These are phyloP conservation scores for Mustela lutreola DNA, from an alignment of 2,113 vertebrate species.

Conservation along the genomic window DNA sequence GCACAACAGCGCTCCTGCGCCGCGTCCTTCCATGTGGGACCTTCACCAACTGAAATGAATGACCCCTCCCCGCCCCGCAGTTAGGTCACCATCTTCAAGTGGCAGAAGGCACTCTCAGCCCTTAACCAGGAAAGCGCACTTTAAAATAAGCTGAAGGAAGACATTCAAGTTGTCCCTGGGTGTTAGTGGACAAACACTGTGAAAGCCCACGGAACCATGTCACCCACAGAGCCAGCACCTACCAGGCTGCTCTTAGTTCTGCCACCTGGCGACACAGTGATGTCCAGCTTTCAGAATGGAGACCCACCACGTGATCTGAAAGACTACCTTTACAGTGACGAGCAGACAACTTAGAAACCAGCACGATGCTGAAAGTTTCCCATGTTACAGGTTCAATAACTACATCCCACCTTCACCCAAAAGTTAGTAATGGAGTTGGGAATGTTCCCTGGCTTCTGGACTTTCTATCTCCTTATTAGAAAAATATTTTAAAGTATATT, in stretches of 20 bases:
- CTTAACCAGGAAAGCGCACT: not conserved
- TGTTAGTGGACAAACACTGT: not conserved
- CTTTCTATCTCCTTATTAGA: not conserved
- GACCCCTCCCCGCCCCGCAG: not conserved
- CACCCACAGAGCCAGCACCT: not conserved
- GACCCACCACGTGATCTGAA: not conserved
- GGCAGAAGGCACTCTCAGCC: not conserved
- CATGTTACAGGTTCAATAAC: not conserved
- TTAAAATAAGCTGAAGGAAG: not conserved
- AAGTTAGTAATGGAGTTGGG: not conserved
- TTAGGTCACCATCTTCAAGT: not conserved
- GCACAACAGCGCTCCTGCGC: not conserved
- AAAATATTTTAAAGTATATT: not conserved
- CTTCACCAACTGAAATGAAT: not conserved
- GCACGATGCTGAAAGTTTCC: not conserved
- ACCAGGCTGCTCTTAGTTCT: not conserved
- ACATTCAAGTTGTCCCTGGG: not conserved
- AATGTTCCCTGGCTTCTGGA: not conserved
- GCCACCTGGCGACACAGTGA: not conserved
- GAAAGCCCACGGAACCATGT: rapidly evolving
- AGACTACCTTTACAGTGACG: not conserved
- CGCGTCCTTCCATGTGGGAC: not conserved
- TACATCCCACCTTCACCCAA: not conserved
- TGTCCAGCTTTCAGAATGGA: not conserved
- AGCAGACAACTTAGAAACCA: slow-evolving; percentile 18